Evolutionary conservation across 2,113 vertebrate genomes (phyloP), one percentile per base, ranked within the genome.

Genomic region (Phalacrocorax aristotelis): DNA sequence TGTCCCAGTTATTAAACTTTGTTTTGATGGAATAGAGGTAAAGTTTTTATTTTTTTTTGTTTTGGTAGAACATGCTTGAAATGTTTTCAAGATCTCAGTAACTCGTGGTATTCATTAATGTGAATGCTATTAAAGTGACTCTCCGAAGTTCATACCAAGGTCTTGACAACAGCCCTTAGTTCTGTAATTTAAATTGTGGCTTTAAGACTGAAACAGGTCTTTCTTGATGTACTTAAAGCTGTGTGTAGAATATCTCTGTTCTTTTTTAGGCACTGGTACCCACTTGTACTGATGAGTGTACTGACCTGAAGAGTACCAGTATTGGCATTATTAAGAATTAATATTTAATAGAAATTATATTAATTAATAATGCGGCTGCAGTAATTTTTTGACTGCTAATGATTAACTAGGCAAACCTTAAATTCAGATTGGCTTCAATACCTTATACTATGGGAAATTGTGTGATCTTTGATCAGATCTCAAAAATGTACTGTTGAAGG

Each of bases 21-120:
- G 98, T 86, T 99, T 98, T 98, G 99, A 99, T 97, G 98, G 98
- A 79, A 99, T 99, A 97, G 98, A 99, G 99, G 99, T 99, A 98
- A 97, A 83, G 55, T 81, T 10, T 38, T 38, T 83, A 5, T 57
- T 87, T 82, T 80, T 7, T 55, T 90, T 92, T 72, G 3, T 77
- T 72, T 92, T 82, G 15, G 6, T 92, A 42, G 10, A 83, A 36
- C 2, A 4, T 68, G 38, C 38, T 38, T 38, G 38, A 38, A 38
- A 38, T 38, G 38, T 38, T 38, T 38, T 38, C 38, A 38, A 38
- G 38, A 38, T 38, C 38, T 38, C 38, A 38, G 38, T 38, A 38
- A 38, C 38, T 38, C 38, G 38, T 38, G 12, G 10, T 69, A 46
- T 51, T 58, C 1, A 13, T 48, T 71, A 76, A 57, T 60, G 30